Evolutionary conservation across 2,888 invertebrate genomes (phyloP).

Genomic region (Apamea crenata): DNA sequence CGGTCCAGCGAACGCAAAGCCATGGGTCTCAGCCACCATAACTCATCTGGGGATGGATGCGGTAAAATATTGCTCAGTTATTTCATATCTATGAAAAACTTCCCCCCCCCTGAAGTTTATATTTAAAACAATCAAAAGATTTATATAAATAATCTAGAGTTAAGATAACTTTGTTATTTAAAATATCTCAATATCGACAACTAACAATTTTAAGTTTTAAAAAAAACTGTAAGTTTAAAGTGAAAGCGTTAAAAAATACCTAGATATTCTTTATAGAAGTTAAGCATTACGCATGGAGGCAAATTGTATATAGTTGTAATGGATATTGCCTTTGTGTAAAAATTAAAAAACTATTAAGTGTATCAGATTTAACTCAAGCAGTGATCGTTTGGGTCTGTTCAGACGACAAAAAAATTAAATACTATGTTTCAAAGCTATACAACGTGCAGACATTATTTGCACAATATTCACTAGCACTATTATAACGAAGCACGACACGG

Average conservation of each 20-base stretch:
- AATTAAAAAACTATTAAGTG: background rate
- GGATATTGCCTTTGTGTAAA: background rate
- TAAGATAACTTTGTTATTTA: background rate
- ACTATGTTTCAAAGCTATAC: background rate
- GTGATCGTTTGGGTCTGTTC: background rate
- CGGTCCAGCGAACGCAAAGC: conserved; percentile 84
- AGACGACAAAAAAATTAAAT: background rate
- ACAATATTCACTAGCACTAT: conserved; percentile 7
- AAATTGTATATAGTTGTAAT: background rate
- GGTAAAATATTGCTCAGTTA: conserved; percentile 57
- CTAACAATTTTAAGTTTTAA: background rate
- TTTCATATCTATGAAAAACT: background rate
- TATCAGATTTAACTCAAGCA: background rate
- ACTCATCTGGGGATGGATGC: conserved; percentile 68
- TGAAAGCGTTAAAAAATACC: background rate
- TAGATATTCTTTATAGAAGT: background rate
- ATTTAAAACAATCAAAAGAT: background rate
- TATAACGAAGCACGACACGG: conserved; percentile 28
- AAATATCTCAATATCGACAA: background rate
- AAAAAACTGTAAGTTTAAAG: background rate
- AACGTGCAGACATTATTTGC: conserved; percentile 9
- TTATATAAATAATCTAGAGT: background rate
- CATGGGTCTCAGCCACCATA: conserved; percentile 62
- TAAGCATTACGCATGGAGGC: background rate
- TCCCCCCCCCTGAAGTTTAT: background rate